Percentiles rank a stretch among this genome's conserved stretches.
These are phyloP conservation scores for Carcina quercana DNA, from an alignment of 2,888 invertebrate species.

Conservation along the genomic window DNA sequence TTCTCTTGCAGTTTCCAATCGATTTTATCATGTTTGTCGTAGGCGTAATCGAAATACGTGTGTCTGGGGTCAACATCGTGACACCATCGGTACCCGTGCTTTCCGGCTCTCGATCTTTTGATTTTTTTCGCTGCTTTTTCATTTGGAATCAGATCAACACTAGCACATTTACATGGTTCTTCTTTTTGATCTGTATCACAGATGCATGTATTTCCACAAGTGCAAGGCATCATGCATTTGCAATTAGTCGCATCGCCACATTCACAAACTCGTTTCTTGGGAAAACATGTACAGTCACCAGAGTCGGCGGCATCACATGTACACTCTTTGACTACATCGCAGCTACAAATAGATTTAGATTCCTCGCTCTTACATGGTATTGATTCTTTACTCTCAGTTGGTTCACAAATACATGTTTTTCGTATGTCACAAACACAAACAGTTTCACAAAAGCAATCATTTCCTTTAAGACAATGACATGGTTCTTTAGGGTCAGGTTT, in stretches of 20 bases:
- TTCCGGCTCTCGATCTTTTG: slow-evolving; percentile 45
- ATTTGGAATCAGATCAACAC: slow-evolving; percentile 26
- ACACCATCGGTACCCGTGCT: slow-evolving; percentile 60
- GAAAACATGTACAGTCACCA: slow-evolving; percentile 40
- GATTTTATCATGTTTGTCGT: slow-evolving; percentile 48
- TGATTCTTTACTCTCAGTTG: slow-evolving; percentile 22
- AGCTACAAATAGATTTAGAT: slow-evolving; percentile 39
- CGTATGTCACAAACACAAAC: slow-evolving; percentile 44
- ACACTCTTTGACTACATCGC: slow-evolving; percentile 33
- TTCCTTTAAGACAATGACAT: slow-evolving; percentile 43
- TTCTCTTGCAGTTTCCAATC: slow-evolving; percentile 27
- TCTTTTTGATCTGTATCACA: slow-evolving; percentile 33
- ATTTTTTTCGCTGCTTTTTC: slow-evolving; percentile 29
- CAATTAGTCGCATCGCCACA: slow-evolving; percentile 51
- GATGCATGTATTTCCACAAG: slow-evolving; percentile 45
- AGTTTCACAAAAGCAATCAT: slow-evolving; percentile 38
- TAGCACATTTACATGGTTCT: slow-evolving; percentile 40
- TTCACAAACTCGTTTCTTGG: slow-evolving; percentile 30
- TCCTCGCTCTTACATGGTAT: slow-evolving; percentile 31
- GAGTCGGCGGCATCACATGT: slow-evolving; percentile 28
- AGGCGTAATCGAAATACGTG: slow-evolving; percentile 57
- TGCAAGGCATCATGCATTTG: slow-evolving; percentile 42
- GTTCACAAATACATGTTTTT: slow-evolving; percentile 43
- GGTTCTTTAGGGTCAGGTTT: slow-evolving; percentile 26
- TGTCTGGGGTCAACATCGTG: slow-evolving; percentile 55